Base-by-base conservation (phyloP, 2,888 invertebrate species). In the Tenthredo scrophulariae region DNA sequence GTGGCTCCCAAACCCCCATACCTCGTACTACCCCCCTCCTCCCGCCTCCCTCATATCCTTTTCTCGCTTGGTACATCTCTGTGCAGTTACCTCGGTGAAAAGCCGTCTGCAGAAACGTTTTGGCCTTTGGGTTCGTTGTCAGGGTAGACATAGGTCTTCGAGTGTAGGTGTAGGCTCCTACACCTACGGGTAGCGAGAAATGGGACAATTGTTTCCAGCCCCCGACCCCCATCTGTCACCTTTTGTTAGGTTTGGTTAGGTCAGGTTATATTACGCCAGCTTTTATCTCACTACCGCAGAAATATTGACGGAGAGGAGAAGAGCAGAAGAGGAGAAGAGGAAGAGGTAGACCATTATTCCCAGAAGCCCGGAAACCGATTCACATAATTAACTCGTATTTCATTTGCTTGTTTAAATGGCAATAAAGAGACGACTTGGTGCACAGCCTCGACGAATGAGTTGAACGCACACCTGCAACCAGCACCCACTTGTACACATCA, bases 311-410 rank as follows among this genome's bases (percentile, higher is more conserved):
- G 9, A 33, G 37, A 37, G n/a, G 7, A 18, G 70, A 33, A 37
- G 43, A 74, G 46, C 15, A 13, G 72, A 26, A 10, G 46, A 33
- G 29, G 29, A n/a, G 10, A n/a, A 33, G 77, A 43, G 1, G 29
- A 62, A 13, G 10, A 13, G 15, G 62, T n/a, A 26, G 74, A 29
- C 79, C 79, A 40, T 80, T 80, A 80, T 58, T 80, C n/a, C 37
- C 58, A 80, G 62, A 80, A 80, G 37, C 62, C 15, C 40, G 79
- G 79, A 80, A 58, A 58, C 58, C 58, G 79, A 80, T 80, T 80
- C 62, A 22, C 79, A 40, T 80, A 80, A 80, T 80, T 80, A 58
- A 58, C 58, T 80, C 79, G 40, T 80, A 80, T 80, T 80, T 80
- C 79, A 80, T 58, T 80, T 58, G 62, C 58, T 80, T 18, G 79